phyloP scores from a whole-genome alignment of 2,797 vertebrate genomes.

The Sciaenops ocellatus region DNA sequence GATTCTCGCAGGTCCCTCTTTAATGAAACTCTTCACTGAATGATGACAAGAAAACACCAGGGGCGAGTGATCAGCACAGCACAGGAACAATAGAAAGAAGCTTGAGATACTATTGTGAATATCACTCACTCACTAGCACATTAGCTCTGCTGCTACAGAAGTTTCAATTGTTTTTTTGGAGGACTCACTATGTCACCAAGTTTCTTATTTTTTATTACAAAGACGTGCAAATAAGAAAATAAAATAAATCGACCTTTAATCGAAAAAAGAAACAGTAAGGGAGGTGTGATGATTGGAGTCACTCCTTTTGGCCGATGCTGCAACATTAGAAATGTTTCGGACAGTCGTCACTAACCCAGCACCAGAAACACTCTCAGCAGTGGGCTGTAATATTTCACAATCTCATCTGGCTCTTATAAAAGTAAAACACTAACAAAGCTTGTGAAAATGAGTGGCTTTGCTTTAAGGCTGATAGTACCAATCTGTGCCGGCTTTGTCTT shows the following conservation, averaged over 20 bases:
- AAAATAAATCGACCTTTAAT: not conserved
- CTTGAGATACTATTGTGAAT: not conserved
- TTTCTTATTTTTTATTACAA: too few species aligned
- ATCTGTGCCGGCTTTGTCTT: slow-evolving; percentile 31
- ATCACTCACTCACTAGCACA: not conserved
- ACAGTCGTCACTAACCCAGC: slow-evolving; percentile 4
- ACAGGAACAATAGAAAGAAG: not conserved
- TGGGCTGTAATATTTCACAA: slow-evolving; percentile 23
- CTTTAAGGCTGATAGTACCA: slow-evolving; percentile 32
- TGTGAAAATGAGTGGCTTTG: slow-evolving; percentile 7
- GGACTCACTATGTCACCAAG: too few species aligned
- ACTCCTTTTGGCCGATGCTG: slow-evolving; percentile 3
- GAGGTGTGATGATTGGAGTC: slow-evolving; percentile 8
- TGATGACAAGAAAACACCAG: slow-evolving; percentile 3
- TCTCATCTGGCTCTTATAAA: slow-evolving; percentile 49
- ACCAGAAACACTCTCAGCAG: slow-evolving; percentile 22
- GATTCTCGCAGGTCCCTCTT: not conserved
- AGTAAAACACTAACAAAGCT: slow-evolving; percentile 29
- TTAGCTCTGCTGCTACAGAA: not conserved
- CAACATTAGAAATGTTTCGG: slow-evolving; percentile 23
- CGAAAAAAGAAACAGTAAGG: not conserved
- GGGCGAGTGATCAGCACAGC: not conserved
- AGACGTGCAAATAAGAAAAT: not conserved
- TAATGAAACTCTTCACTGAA: not conserved
- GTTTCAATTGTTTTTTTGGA: not conserved